Conservation (phyloP, 2,797 vertebrate genomes). For the Crocodylus rhombifer region DNA sequence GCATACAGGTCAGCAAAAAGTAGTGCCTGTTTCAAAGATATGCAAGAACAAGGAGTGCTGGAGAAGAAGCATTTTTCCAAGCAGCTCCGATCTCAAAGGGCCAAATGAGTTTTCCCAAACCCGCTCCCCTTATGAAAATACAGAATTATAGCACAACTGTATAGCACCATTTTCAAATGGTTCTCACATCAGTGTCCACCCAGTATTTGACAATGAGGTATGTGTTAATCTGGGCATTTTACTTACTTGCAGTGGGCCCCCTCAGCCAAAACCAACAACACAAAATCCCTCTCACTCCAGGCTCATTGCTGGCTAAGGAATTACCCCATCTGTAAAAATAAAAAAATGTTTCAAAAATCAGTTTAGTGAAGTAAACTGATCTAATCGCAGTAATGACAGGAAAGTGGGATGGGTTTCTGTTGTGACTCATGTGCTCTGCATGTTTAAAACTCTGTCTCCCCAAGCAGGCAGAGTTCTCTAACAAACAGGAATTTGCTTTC, state of each 20-base stretch:
- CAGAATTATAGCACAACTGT: background rate
- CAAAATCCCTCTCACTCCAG: conserved; percentile 73
- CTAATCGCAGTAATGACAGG: conserved; percentile 71
- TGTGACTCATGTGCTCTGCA: conserved; percentile 67
- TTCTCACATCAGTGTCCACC: conserved; percentile 50
- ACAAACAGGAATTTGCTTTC: conserved; percentile 15
- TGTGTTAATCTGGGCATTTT: conserved; percentile 83
- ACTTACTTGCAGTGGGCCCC: conserved; percentile 65
- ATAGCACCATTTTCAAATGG: background rate
- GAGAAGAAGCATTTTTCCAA: background rate
- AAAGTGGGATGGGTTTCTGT: conserved; percentile 70
- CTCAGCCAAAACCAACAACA: conserved; percentile 80
- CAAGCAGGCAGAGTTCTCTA: conserved; percentile 12
- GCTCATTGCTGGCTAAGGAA: conserved; percentile 77
- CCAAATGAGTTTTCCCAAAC: conserved; percentile 9
- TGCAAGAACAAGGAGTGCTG: background rate
- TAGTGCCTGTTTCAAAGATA: background rate
- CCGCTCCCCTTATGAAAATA: conserved; percentile 13
- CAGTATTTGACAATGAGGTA: conserved; percentile 75
- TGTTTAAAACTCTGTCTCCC: conserved; percentile 42
- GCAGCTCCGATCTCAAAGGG: background rate
- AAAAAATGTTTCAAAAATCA: conserved; percentile 45
- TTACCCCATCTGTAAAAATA: conserved; percentile 82
- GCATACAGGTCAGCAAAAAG: background rate
- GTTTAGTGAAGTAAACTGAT: conserved; percentile 54